Conservation (phyloP, 2,888 invertebrate genomes). For the Pachliopta kotzebuea region DNA sequence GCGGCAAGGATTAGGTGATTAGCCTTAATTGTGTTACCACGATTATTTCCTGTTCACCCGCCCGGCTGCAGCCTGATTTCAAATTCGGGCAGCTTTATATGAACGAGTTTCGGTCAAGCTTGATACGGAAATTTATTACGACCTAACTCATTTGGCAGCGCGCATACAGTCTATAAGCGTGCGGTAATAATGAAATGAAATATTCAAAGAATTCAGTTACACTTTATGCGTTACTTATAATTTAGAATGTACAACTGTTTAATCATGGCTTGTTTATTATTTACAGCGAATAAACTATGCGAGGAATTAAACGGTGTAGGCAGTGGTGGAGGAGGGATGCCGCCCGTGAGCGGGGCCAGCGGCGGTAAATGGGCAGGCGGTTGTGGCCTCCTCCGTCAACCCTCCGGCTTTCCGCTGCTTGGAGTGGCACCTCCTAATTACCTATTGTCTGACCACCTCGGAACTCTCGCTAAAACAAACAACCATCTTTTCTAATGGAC, state of each 20-base stretch:
- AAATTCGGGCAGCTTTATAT: constrained; percentile 67
- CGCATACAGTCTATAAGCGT: constrained; percentile 6
- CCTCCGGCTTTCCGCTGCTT: constrained; percentile 80
- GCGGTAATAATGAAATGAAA: constrained; percentile 17
- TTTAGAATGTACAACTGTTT: not conserved
- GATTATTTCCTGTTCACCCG: constrained; percentile 74
- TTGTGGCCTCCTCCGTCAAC: constrained; percentile 83
- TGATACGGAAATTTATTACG: constrained; percentile 24
- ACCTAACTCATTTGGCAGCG: constrained; percentile 20
- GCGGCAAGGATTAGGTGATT: constrained; percentile 80
- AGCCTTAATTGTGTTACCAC: constrained; percentile 77
- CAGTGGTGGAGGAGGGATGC: constrained; percentile 58
- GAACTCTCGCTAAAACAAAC: constrained; percentile 80
- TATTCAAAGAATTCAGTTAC: not conserved
- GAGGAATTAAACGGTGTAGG: constrained; percentile 69
- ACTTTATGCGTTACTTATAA: not conserved
- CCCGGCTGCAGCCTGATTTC: constrained; percentile 69
- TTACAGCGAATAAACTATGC: constrained; percentile 70
- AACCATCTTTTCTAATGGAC: constrained; percentile 83
- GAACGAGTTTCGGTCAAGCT: constrained; percentile 50
- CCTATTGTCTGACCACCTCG: constrained; percentile 82
- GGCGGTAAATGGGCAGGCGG: constrained; percentile 81
- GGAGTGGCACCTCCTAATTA: constrained; percentile 82
- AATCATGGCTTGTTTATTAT: constrained; percentile 33
- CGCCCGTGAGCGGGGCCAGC: constrained; percentile 59